Evolutionary conservation across 2,888 invertebrate genomes (phyloP), one percentile per base, ranked within the genome.

Genomic region (Noctua fimbriata): DNA sequence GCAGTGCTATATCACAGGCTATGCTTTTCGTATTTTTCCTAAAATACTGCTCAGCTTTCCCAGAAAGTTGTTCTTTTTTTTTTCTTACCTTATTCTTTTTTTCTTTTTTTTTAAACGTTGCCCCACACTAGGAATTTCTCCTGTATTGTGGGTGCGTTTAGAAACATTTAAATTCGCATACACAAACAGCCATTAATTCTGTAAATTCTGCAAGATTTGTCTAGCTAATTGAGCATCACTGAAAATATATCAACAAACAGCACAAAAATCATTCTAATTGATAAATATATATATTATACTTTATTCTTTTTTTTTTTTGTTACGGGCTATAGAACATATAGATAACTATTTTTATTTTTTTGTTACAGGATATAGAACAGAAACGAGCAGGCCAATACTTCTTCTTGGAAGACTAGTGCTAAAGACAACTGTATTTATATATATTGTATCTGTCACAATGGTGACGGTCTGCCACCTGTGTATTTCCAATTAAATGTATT

Each of bases 311-410:
- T 55, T 58, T 82, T 81, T 80, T 93, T 65, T 92, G 90, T 94
- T 95, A 85, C 96, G 98, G 98, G 99, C 99, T 94, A 98, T 98
- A 90, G 99, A 99, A 92, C 99, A 99, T n/a, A n/a, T n/a, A n/a
- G n/a, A n/a, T n/a, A n/a, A n/a, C n/a, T n/a, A 2, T 47, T 69
- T 14, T 69, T 10, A 58, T 58, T 82, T 81, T 80, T 93, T 65
- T 92, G 90, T 94, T 95, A 85, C 96, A 98, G 98, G 99, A 99
- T 94, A 98, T 98, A 90, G 99, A 99, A 92, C 99, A 99, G 97
- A 99, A 99, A 96, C 98, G 98, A 88, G 98, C 99, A 78, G 99
- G 99, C 81, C 99, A 99, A 97, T 99, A 98, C 97, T 99, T 99
- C 98, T 99, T 99, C 98, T 97, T 99, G 93, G 99, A 99, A 97